Evolutionary conservation across 2,888 invertebrate species (phyloP), one percentile per base, ranked within the genome.

Genomic region (Elmis aenea): DNA sequence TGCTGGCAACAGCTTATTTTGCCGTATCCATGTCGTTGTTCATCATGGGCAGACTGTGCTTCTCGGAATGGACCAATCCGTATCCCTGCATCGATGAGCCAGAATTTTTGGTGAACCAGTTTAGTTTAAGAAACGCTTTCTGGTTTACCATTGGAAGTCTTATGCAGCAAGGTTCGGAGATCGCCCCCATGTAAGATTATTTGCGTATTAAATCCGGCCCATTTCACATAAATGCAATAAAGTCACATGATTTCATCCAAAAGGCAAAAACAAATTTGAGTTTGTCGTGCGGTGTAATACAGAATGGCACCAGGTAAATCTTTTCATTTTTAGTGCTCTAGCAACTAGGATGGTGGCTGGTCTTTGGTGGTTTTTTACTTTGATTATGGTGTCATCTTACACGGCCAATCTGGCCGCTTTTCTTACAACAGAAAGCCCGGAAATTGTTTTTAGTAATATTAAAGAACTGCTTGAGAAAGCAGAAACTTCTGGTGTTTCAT

Each of bases 391-490:
- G 1, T 79, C 83, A 1, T 90, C 91, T 0, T 93, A 93, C 60
- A 91, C 91, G 0, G 92, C 92, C 5, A 92, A 93, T 67, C 73
- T 93, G 48, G 91, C 92, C 22, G 93, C 93, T 1, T 92, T 90
- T 61, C 70, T 93, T 8, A 91, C 92, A 0, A 81, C 89, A 0
- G 91, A 92, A 64, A 79, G 78, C 0, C 73, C 79, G 5, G 76
- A 76, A 34, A 77, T 77, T 38, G 78, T 81, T 0, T 84, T 87
- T 28, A 77, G 83, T 53, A 81, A 78, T 60, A 88, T 90, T 0
- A 82, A 85, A 38, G 93, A 93, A 62, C 72, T 96, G 35, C 83
- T 88, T 0, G 77, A 76, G 52, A 77, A 75, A 50, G 84, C 89
- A 0, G 78, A 76, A 50, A 76, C 75, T 48, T 85, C 89, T 45